These are phyloP conservation scores for Acanthosepion esculentum DNA, from an alignment of 2,888 invertebrate species.

Conservation along the genomic window DNA sequence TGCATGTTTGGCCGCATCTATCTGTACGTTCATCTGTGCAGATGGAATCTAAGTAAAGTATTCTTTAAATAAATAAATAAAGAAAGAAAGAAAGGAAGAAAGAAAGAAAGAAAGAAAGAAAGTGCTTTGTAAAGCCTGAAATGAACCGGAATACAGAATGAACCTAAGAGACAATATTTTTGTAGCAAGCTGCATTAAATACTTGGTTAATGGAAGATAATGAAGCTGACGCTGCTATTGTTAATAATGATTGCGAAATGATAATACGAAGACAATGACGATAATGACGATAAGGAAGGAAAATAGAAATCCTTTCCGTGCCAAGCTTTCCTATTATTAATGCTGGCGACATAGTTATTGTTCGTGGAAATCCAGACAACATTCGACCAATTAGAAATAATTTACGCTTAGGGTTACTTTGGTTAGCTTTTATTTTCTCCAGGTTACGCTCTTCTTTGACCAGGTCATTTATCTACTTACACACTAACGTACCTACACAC, in stretches of 20 bases:
- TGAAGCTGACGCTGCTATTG: background rate
- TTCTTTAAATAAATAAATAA: too few relatives aligned
- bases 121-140: too few relatives aligned
- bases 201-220: background rate
- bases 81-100: too few relatives aligned
- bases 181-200: background rate
- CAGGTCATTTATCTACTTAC: background rate
- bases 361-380: slow-evolving; percentile 20
- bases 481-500: background rate
- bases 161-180: background rate
- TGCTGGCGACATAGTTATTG: slow-evolving; percentile 18
- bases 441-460: background rate
- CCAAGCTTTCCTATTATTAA: background rate
- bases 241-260: background rate
- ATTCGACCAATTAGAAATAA: slow-evolving; percentile 10
- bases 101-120: too few relatives aligned
- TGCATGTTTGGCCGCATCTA: too few relatives aligned
- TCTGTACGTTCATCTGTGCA: too few relatives aligned
- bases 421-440: slow-evolving; percentile 9
- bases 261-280: background rate
- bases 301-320: background rate
- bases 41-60: background rate
- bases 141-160: too few relatives aligned
- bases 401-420: slow-evolving; percentile 6
- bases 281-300: background rate